phyloP scores from a whole-genome alignment of 2,888 invertebrate species.

The Conops quadrifasciatus region DNA sequence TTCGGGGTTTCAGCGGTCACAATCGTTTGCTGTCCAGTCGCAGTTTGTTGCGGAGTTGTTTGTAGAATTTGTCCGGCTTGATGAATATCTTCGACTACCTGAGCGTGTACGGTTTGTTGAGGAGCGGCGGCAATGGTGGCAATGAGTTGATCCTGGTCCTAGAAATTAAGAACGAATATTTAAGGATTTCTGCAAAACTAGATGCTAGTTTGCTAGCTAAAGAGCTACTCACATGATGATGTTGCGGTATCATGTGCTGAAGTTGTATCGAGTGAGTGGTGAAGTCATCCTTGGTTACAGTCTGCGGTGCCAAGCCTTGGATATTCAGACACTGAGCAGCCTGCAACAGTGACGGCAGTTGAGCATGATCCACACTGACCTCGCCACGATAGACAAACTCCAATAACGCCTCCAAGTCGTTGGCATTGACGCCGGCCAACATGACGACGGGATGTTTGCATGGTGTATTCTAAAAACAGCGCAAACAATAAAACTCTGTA shows the following conservation, averaged over 20 bases:
- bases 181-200: not conserved
- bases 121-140: constrained; percentile 64
- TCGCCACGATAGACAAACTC: constrained; percentile 73
- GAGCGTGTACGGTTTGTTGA: constrained; percentile 65
- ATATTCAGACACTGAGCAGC: constrained; percentile 72
- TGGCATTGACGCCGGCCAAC: constrained; percentile 71
- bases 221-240: constrained; percentile 57
- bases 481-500: no score
- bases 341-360: constrained; percentile 70
- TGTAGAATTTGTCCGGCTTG: constrained; percentile 62
- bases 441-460: constrained; percentile 74
- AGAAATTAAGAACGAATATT: no score
- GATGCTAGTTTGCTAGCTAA: no score
- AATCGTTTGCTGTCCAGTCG: constrained; percentile 58
- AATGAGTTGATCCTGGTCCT: constrained; percentile 64
- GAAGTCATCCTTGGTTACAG: constrained; percentile 65
- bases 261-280: constrained; percentile 65
- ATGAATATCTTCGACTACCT: constrained; percentile 65
- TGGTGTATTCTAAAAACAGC: constrained; percentile 68
- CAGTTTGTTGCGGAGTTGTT: constrained; percentile 55
- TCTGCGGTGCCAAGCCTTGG: constrained; percentile 69
- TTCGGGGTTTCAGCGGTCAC: constrained; percentile 62
- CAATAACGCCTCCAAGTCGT: constrained; percentile 71
- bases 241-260: constrained; percentile 65
- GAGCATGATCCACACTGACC: constrained; percentile 72